These are phyloP conservation scores for Pipra filicauda DNA, from an alignment of 2,113 vertebrate species.

Conservation along the genomic window DNA sequence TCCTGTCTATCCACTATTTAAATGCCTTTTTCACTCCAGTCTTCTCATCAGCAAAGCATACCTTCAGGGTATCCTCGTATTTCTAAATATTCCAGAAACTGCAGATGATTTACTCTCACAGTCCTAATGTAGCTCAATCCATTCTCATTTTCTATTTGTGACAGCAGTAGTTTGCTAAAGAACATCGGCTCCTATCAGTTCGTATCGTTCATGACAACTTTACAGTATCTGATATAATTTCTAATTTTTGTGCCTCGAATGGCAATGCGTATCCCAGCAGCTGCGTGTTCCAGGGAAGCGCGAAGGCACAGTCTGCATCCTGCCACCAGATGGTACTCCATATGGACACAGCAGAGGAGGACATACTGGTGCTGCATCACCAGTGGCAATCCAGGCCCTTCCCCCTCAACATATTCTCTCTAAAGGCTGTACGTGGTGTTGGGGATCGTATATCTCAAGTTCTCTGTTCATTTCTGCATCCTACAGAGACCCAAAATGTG, in stretches of 20 bases:
- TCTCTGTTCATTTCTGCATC: not conserved
- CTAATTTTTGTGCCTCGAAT: constrained; percentile 33
- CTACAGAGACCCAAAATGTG: not conserved
- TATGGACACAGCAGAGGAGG: constrained; percentile 62
- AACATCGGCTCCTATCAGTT: constrained; percentile 17
- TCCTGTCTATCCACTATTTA: not conserved
- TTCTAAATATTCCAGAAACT: constrained; percentile 49
- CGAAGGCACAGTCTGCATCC: constrained; percentile 50
- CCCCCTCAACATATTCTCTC: not conserved
- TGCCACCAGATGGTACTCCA: constrained; percentile 63
- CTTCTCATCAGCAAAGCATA: constrained; percentile 4
- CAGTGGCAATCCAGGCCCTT: constrained; percentile 43
- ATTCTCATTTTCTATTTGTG: constrained; percentile 45
- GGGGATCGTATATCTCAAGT: not conserved
- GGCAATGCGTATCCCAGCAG: constrained; percentile 16
- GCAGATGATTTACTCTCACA: constrained; percentile 34
- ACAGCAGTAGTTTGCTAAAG: constrained; percentile 26
- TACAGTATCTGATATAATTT: constrained; percentile 11
- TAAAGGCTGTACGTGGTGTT: not conserved
- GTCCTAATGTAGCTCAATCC: constrained; percentile 37
- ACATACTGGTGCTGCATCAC: constrained; percentile 59
- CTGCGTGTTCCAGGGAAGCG: constrained; percentile 35
- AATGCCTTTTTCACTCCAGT: not conserved
- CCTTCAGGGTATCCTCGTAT: not conserved
- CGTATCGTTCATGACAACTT: not conserved